Evolutionary conservation across 2,888 invertebrate genomes (phyloP).

Genomic region (Colostygia pectinataria): DNA sequence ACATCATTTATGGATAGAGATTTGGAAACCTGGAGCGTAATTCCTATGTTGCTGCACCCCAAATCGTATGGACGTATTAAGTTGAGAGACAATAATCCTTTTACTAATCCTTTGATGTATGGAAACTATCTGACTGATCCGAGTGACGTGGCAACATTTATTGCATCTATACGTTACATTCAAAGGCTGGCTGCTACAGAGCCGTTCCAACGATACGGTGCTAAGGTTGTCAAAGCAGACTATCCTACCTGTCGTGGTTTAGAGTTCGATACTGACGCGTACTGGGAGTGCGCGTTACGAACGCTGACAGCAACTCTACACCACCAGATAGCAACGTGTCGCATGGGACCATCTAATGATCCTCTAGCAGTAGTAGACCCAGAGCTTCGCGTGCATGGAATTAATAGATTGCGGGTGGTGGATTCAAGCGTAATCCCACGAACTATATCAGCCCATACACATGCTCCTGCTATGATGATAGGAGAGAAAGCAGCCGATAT

Average conservation of each 20-base stretch:
- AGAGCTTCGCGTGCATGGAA: conserved; percentile 84
- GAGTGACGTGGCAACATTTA: conserved; percentile 81
- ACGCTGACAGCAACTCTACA: conserved; percentile 84
- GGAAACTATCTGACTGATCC: conserved; percentile 90
- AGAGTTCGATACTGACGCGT: conserved; percentile 83
- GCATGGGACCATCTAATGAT: conserved; percentile 87
- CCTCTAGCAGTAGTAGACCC: conserved; percentile 85
- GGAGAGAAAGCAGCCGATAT: conserved; percentile 88
- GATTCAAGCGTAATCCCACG: conserved; percentile 87
- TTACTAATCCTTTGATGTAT: conserved; percentile 89
- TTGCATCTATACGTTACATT: conserved; percentile 84
- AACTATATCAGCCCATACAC: conserved; percentile 86
- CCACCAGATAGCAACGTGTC: conserved; percentile 87
- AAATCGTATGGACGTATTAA: conserved; percentile 87
- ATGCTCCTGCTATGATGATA: conserved; percentile 87
- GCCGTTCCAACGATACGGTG: conserved; percentile 83
- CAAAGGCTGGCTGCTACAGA: conserved; percentile 82
- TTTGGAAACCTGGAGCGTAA: conserved; percentile 83
- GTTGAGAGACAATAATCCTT: conserved; percentile 88
- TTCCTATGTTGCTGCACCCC: conserved; percentile 89
- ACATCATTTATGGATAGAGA: conserved; percentile 58
- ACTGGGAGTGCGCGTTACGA: conserved; percentile 87
- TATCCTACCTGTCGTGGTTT: conserved; percentile 78
- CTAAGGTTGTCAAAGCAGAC: conserved; percentile 75
- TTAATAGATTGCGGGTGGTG: conserved; percentile 84